Conservation (phyloP, 2,797 vertebrate species). For the Thripadectes ignobilis region DNA sequence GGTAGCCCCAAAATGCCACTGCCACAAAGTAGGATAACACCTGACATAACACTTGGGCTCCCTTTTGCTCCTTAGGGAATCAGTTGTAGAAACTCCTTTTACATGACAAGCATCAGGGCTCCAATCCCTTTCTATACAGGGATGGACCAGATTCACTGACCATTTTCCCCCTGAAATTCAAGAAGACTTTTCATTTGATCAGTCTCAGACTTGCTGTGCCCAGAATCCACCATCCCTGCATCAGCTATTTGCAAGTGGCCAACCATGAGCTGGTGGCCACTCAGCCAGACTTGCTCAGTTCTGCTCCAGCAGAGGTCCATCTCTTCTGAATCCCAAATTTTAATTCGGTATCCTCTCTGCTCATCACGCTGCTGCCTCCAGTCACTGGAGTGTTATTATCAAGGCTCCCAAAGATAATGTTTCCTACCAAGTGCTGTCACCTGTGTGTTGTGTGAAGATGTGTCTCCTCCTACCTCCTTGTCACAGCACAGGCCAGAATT, state of each 20-base stretch:
- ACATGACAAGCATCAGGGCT: not conserved
- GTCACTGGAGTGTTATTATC: not conserved
- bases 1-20: not conserved
- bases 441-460: not conserved
- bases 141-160: not conserved
- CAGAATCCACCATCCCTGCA: not conserved
- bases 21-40: not conserved
- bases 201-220: not conserved
- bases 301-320: not conserved
- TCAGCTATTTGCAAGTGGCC: not conserved
- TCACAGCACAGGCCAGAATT: not conserved
- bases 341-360: not conserved
- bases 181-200: not conserved
- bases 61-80: not conserved
- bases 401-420: not conserved
- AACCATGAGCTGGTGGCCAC: not conserved
- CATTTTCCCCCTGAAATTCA: not conserved
- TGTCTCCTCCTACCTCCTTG: not conserved
- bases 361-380: not conserved
- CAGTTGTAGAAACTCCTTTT: not conserved
- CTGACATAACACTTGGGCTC: accelerated
- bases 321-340: not conserved
- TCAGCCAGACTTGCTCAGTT: not conserved
- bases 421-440: not conserved
- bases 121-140: not conserved